Percentiles rank a stretch among this genome's conserved stretches.
Conservation (phyloP, 2,113 vertebrate genomes). For the Gulo gulo region DNA sequence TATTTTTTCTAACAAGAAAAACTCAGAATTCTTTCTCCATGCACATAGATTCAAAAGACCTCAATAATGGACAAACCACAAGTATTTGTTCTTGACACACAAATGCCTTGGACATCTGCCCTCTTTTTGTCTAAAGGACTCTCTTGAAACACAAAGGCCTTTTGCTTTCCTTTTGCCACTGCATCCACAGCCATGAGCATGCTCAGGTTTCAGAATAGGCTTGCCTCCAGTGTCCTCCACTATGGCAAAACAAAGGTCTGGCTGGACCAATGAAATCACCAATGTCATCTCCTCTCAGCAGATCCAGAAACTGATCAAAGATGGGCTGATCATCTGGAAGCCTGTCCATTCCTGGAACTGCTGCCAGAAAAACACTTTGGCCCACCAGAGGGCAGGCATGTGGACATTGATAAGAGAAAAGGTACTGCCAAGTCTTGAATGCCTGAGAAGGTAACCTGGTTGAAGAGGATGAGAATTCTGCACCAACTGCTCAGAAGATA, state of each 20-base stretch:
- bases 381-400: too few relatives aligned
- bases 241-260: neutral
- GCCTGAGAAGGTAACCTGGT: neutral
- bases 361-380: neutral
- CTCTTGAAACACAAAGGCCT: neutral
- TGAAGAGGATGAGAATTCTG: neutral
- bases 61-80: neutral
- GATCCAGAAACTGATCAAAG: conserved; percentile 93
- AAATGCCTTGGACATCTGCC: neutral
- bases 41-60: neutral
- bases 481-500: neutral
- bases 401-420: neutral
- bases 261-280: neutral
- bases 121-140: neutral
- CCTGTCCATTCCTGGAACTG: neutral
- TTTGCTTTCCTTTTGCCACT: neutral
- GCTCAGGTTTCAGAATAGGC: neutral
- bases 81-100: neutral
- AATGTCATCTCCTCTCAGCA: conserved; percentile 83
- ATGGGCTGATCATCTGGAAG: conserved; percentile 53
- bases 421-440: neutral
- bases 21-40: neutral
- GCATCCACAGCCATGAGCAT: neutral
- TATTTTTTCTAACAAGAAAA: neutral
- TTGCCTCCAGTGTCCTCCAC: neutral